Base-by-base conservation (phyloP, 2,113 vertebrate genomes). In the Eira barbara region DNA sequence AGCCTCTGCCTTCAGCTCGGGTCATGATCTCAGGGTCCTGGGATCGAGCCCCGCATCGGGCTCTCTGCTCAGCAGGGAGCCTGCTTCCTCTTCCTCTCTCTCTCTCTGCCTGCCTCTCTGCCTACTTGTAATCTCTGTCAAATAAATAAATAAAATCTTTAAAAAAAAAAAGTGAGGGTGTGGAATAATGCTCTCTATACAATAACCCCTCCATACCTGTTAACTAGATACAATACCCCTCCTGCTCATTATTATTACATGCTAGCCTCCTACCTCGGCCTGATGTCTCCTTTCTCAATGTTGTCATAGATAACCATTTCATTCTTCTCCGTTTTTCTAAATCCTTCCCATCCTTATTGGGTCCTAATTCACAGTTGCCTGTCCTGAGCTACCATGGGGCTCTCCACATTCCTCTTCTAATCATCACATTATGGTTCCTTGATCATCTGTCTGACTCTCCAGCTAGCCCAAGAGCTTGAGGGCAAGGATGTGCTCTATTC, bases 251-350 rank as follows among this genome's bases (percentile, higher is more conserved):
- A n/a, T 36, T 27, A 12, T 23, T 20, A 10, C 14, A 0, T 8
- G 4, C 20, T 63, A 63, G 39, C 61, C 55, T 96, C 49, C 65
- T 21, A 1, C 52, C 74, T 86, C 17, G 27, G 13, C 29, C 73
- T 11, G 52, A n/a, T 25, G 39, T 45, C n/a, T 59, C 61, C 57
- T 2, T 52, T 59, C 83, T 57, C 76, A n/a, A 7, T 9, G 18
- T 71, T 42, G 10, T 63, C 67, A 57, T 5, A 49, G 21, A 79
- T 3, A 29, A 29, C 31, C 71, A 29, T 15, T 73, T n/a, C 23
- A 73, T 55, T 89, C 63, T 31, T 92, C 45, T 74, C 57, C 25
- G 6, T 34, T 80, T 79, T 94, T 69, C 59, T 59, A 78, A 69
- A 81, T 83, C 67, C 80, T 52, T 34, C 45, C 89, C 45, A 15